Base-by-base conservation (phyloP, 2,113 vertebrate genomes). In the Leptocoma aspasia region DNA sequence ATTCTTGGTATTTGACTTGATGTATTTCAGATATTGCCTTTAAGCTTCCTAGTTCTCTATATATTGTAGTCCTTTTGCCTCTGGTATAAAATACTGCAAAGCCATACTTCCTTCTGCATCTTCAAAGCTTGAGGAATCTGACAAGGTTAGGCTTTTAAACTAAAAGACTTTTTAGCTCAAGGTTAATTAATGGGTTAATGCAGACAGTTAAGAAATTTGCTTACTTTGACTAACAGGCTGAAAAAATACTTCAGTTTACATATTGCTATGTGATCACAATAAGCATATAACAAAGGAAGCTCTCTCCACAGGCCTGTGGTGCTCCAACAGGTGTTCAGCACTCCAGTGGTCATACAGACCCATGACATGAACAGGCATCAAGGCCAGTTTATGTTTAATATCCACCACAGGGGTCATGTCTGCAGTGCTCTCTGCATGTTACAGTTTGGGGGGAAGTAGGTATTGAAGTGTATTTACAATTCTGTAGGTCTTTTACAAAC, bases 1-100 rank as follows among this genome's bases (percentile, higher is more conserved):
- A 77, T 79, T 92, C n/a, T 50, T 47, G n/a, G 50, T 80, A 57
- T 82, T 72, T 85, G 79, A 37, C 45, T 60, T 79, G 35, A 76
- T 65, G 15, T 41, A 87, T 85, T 71, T 76, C 50, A 80, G 50
- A 61, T 82, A 56, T 3, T 71, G 26, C 5, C 45, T 85, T 37
- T 59, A 80, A 88, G 41, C 35, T 64, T 86, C 54, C 72, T 27
- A 44, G 19, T 50, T 61, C 22, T 94, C 27, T 20, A 63, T 13
- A 33, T 24, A 22, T 37, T 12, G 57, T 1, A 63, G 35, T 49
- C 14, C 26, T 68, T 75, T 65, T 73, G 30, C 53, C 30, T 31
- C 27, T 0, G 0, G 6, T 42, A 50, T 31, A 59, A 87, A 68
- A 52, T 26, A 47, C 47, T 47, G 31, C 10, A 90, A 60, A 87